Evolutionary conservation across 1,140 invertebrate species (phyloP).

Genomic region (Teleopsis dalmanni): DNA sequence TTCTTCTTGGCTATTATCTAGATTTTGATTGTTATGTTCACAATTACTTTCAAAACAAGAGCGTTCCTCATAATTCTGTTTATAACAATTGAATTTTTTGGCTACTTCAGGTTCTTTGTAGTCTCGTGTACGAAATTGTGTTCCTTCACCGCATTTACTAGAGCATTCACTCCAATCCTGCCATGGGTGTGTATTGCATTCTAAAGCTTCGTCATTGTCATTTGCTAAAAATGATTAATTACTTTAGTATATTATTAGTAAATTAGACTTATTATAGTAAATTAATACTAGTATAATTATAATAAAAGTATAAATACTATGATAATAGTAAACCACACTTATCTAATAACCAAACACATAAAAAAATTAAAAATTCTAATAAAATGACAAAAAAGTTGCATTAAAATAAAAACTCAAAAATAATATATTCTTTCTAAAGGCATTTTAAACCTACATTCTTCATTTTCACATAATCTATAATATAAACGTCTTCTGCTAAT

Average conservation of each 20-base stretch:
- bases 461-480: constrained; percentile 67
- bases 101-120: constrained; percentile 51
- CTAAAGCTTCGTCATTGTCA: constrained; percentile 41
- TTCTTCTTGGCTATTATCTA: neutral
- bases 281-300: too few relatives aligned
- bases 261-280: too few relatives aligned
- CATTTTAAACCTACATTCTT: constrained; percentile 26
- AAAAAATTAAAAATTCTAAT: too few relatives aligned
- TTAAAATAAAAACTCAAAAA: too few relatives aligned
- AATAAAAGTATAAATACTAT: too few relatives aligned
- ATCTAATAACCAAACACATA: too few relatives aligned
- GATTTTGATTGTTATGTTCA: neutral
- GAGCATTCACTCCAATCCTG: constrained; percentile 70
- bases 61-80: constrained; percentile 26
- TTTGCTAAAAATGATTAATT: constrained; percentile 20
- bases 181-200: constrained; percentile 68
- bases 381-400: too few relatives aligned
- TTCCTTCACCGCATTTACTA: constrained; percentile 67
- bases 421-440: neutral
- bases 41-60: constrained; percentile 27
- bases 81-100: constrained; percentile 37
- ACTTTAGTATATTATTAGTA: too few relatives aligned
- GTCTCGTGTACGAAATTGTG: constrained; percentile 55
- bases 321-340: too few relatives aligned
- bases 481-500: constrained; percentile 75